Percentiles rank a stretch among this genome's conserved stretches.
These are phyloP conservation scores for Nebria salina DNA, from an alignment of 2,888 invertebrate species.

Conservation along the genomic window DNA sequence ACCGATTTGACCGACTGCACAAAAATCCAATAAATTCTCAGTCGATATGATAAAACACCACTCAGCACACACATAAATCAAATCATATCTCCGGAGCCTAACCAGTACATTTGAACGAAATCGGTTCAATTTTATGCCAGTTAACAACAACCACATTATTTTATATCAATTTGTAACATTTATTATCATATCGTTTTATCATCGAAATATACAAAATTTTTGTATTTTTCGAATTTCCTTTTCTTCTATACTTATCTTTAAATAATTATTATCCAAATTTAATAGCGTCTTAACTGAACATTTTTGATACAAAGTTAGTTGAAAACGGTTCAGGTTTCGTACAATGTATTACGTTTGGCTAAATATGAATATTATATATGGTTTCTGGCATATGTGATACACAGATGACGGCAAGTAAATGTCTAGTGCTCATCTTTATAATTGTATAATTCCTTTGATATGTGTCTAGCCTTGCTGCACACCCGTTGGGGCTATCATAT, in stretches of 20 bases:
- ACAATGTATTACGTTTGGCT: too few relatives aligned
- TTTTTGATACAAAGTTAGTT: too few relatives aligned
- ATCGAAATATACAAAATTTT: too few relatives aligned
- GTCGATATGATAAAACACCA: constrained; percentile 35
- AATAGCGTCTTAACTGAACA: too few relatives aligned
- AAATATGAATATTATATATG: too few relatives aligned
- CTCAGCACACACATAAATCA: constrained; percentile 35
- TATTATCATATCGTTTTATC: too few relatives aligned
- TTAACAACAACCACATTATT: neutral
- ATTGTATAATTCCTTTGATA: neutral
- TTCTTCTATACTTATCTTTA: too few relatives aligned
- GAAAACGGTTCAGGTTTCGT: too few relatives aligned
- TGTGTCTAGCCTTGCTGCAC: neutral
- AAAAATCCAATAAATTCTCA: constrained; percentile 39
- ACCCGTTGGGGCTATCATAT: neutral
- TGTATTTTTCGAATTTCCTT: too few relatives aligned
- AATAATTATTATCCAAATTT: too few relatives aligned
- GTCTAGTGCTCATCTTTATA: neutral
- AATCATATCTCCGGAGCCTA: constrained; percentile 2
- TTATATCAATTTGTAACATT: neutral
- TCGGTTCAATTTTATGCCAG: neutral
- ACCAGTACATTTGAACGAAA: neutral
- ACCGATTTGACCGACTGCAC: constrained; percentile 30
- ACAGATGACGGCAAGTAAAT: neutral
- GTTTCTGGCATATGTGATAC: neutral